Conservation (phyloP, 92 coral and sea anemone species). For the Epizoanthus rinbou region DNA sequence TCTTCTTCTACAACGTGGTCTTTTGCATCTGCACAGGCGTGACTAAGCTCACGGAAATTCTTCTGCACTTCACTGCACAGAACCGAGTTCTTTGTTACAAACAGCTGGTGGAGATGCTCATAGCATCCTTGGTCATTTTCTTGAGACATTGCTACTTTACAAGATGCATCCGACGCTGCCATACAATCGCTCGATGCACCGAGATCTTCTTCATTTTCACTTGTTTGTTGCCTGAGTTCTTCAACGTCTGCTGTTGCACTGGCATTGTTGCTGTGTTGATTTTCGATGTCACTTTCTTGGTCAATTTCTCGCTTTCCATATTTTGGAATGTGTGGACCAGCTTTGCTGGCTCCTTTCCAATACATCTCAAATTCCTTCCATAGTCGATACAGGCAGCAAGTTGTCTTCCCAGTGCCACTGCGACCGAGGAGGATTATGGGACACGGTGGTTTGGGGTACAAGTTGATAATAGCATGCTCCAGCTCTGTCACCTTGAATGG, state of each 20-base stretch:
- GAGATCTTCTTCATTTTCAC: not conserved
- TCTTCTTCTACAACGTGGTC: constrained; percentile 54
- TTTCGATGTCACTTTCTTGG: constrained; percentile 3
- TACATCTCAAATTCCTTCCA: constrained; percentile 86
- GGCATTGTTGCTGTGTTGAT: not conserved
- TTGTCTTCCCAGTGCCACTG: constrained; percentile 98
- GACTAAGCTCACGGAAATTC: constrained; percentile 86
- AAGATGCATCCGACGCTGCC: constrained; percentile 8
- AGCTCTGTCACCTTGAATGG: constrained; percentile 95
- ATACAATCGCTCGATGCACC: not conserved
- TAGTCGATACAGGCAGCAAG: constrained; percentile 94
- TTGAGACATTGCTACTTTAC: constrained; percentile 3
- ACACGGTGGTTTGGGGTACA: constrained; percentile 68
- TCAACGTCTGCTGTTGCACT: not conserved
- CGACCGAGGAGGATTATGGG: constrained; percentile 92
- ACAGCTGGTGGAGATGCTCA: constrained; percentile 93
- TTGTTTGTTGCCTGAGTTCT: not conserved
- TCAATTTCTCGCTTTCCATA: constrained; percentile 32
- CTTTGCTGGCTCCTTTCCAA: constrained; percentile 83
- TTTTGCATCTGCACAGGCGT: constrained; percentile 75
- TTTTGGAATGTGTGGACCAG: constrained; percentile 88
- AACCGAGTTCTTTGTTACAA: constrained; percentile 93
- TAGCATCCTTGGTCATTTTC: constrained; percentile 26
- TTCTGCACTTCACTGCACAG: constrained; percentile 94
- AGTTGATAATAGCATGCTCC: constrained; percentile 92